Evolutionary conservation across 2,888 invertebrate genomes (phyloP).

Genomic region (Drosophila maculinotata): DNA sequence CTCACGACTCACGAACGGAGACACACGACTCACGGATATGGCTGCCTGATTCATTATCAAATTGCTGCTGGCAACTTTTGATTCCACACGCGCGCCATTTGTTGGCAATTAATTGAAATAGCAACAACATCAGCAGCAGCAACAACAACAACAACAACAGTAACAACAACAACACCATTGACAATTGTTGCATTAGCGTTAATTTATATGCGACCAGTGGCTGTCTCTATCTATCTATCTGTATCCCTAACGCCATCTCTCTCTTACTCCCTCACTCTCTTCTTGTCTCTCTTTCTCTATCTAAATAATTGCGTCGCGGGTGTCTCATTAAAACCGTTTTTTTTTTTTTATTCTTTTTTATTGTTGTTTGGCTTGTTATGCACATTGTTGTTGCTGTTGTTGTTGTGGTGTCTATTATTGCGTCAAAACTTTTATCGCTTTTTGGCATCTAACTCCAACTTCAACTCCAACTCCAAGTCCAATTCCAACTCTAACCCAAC

Average conservation of each 20-base stretch:
- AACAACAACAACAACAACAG: conserved; percentile 35
- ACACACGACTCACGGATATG: too few species aligned
- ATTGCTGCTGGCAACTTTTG: not conserved
- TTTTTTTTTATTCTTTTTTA: conserved; percentile 20
- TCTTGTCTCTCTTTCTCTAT: conserved; percentile 7
- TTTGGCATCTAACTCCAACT: conserved; percentile 48
- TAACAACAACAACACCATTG: conserved; percentile 20
- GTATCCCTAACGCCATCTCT: not conserved
- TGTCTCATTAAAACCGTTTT: conserved; percentile 56
- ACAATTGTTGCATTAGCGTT: conserved; percentile 59
- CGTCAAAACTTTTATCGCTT: conserved; percentile 62
- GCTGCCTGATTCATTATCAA: not conserved
- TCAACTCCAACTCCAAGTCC: conserved; percentile 8
- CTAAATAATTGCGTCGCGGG: conserved; percentile 50
- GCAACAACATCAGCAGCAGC: conserved; percentile 15
- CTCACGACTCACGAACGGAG: too few species aligned
- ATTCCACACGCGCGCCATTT: conserved; percentile 56
- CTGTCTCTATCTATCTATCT: conserved; percentile 11
- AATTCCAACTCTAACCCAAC: conserved; percentile 7
- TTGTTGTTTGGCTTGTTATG: conserved; percentile 37
- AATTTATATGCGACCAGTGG: conserved; percentile 38
- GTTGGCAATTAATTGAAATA: conserved; percentile 71
- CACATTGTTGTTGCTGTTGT: conserved; percentile 20
- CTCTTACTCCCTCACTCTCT: too few species aligned
- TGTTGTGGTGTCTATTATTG: conserved; percentile 52